Evolutionary conservation across 2,113 vertebrate species (phyloP).

Genomic region (Lipophrys pholis): DNA sequence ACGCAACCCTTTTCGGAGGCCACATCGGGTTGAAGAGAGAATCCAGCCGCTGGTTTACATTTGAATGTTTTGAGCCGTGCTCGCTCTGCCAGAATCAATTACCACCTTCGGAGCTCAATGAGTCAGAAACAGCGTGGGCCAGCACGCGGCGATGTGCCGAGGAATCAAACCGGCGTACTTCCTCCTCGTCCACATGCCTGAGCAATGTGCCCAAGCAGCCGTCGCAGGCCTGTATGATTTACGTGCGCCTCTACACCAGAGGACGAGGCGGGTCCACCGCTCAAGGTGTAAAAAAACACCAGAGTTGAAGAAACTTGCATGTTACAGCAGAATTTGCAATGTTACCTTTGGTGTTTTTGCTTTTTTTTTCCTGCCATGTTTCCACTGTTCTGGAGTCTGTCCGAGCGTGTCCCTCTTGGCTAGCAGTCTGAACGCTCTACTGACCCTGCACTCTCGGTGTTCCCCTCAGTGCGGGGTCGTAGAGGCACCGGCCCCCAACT

Average conservation of each 20-base stretch:
- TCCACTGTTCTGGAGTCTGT: constrained; percentile 20
- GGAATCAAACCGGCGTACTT: constrained; percentile 67
- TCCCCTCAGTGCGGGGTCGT: constrained; percentile 43
- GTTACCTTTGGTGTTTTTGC: constrained; percentile 13
- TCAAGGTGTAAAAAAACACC: constrained; percentile 23
- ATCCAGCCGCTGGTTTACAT: constrained; percentile 53
- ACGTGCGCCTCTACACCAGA: constrained; percentile 52
- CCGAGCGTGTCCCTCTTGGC: constrained; percentile 22
- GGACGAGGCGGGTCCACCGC: constrained; percentile 33
- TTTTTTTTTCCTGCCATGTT: constrained; percentile 3
- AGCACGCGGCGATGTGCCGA: constrained; percentile 44
- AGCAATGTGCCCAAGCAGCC: constrained; percentile 70
- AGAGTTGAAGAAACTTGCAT: not conserved
- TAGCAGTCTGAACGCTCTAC: constrained; percentile 55
- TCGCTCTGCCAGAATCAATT: constrained; percentile 64
- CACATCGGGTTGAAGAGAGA: constrained; percentile 26
- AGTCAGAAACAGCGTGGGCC: constrained; percentile 57
- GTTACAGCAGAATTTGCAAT: constrained; percentile 22
- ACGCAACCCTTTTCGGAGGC: constrained; percentile 35
- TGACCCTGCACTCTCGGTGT: constrained; percentile 72
- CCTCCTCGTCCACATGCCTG: constrained; percentile 77
- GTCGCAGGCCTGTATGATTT: constrained; percentile 56
- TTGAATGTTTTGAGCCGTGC: constrained; percentile 26
- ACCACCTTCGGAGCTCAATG: constrained; percentile 53
- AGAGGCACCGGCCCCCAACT: constrained; percentile 69